Evolutionary conservation across 2,888 invertebrate genomes (phyloP), one percentile per base, ranked within the genome.

Genomic region (Anagyrus pseudococci): DNA sequence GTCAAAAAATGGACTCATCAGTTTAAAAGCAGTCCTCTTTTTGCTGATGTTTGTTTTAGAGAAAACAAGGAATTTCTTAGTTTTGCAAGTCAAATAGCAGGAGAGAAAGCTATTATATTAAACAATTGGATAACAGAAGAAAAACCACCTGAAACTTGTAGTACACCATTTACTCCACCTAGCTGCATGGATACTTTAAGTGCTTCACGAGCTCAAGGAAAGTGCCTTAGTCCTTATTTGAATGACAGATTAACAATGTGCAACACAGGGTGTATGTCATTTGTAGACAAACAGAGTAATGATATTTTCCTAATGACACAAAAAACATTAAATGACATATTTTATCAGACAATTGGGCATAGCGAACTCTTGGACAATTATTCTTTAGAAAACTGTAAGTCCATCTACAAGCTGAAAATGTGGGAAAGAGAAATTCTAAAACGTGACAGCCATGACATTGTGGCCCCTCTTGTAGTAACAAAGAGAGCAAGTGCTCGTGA

Each of bases 1-100:
- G 72, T 83, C 4, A 84, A 84, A 68, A 81, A 86, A 63, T 87
- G 86, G 86, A 85, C 83, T 0, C 87, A 87, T 67, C 84, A 85
- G 4, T 84, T 86, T 75, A 81, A 83, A 68, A 82, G 82, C 62
- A 73, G 82, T 3, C 86, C 86, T 0, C 78, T 84, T 1, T 82
- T 83, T 53, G 80, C 84, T 41, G 73, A 79, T 4, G 73, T 81
- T 20, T 75, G 78, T 23, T 72, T 76, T 58, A 78, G 77, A 52
- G 62, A 71, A 8, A 69, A 73, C 0, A 68, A 71, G 26, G 80
- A 80, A 69, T 68, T 78, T 17, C 58, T 80, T 37, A 64, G 72
- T 17, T 50, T 79, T 22, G 72, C 78, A 10, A 78, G 76, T 60
- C 78, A 78, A 69, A 46, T 74, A 29, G 54, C 71, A 19, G 71